phyloP scores from a whole-genome alignment of 2,113 vertebrate species.

The Sorex araneus region DNA sequence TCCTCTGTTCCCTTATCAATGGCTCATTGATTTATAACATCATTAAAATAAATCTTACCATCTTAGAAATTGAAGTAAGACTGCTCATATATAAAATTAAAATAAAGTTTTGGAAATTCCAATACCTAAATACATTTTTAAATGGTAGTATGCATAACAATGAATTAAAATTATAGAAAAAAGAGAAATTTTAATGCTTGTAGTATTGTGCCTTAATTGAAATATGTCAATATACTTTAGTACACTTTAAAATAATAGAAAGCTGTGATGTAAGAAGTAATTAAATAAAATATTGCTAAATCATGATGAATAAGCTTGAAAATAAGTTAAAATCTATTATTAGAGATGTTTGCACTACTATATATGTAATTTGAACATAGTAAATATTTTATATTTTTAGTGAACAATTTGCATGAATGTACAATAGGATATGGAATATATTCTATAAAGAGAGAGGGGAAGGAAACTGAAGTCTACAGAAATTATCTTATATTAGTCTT shows the following conservation, averaged over 20 bases:
- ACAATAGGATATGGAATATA: too few relatives aligned
- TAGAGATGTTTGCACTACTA: too few relatives aligned
- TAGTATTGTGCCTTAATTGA: background rate
- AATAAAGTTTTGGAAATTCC: slow-evolving; percentile 6
- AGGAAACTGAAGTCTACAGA: too few relatives aligned
- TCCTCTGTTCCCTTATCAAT: slow-evolving; percentile 37
- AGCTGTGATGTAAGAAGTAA: background rate
- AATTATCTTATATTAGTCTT: too few relatives aligned
- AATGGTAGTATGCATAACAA: background rate
- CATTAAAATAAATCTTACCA: slow-evolving; percentile 9
- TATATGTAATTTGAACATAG: too few relatives aligned
- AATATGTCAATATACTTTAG: background rate
- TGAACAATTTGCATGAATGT: too few relatives aligned
- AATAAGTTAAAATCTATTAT: background rate
- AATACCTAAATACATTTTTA: slow-evolving; percentile 31
- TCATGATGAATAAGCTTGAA: background rate
- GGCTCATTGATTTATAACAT: background rate
- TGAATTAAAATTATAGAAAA: background rate
- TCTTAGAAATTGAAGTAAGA: slow-evolving; percentile 2
- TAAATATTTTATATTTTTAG: too few relatives aligned
- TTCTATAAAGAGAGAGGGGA: too few relatives aligned
- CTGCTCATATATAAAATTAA: background rate
- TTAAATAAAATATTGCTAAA: background rate
- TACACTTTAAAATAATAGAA: background rate
- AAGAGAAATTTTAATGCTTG: background rate